Evolutionary conservation across 2,113 vertebrate genomes (phyloP).

Genomic region (Channa argus): DNA sequence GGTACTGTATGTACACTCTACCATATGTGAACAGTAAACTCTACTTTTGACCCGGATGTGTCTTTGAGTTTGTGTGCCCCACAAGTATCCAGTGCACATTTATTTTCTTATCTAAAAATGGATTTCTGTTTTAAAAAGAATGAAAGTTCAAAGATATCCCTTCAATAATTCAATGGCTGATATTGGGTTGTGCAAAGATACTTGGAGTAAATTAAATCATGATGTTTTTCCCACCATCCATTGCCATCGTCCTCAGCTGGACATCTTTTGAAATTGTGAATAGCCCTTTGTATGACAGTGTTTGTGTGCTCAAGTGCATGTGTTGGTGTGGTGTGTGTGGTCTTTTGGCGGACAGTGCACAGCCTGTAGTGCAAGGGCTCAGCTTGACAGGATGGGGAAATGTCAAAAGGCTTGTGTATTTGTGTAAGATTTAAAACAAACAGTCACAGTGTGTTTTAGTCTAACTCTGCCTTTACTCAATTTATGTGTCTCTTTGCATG

Average conservation of each 20-base stretch:
- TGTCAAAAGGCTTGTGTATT: slow-evolving; percentile 53
- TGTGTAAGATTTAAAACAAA: slow-evolving; percentile 18
- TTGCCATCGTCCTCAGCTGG: slow-evolving; percentile 43
- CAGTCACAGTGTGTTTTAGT: slow-evolving; percentile 17
- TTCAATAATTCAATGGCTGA: background rate
- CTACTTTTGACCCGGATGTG: background rate
- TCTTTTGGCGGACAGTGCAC: slow-evolving; percentile 47
- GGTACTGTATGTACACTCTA: slow-evolving; percentile 74
- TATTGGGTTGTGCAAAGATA: slow-evolving; percentile 18
- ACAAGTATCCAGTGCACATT: background rate
- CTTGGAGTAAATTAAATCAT: slow-evolving; percentile 35
- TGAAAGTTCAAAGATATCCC: background rate
- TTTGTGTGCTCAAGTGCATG: slow-evolving; percentile 30
- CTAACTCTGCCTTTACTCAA: background rate
- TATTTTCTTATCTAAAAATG: background rate
- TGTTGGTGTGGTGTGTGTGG: slow-evolving; percentile 53
- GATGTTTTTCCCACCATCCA: slow-evolving; percentile 36
- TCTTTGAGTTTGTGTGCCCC: background rate
- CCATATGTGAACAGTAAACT: background rate
- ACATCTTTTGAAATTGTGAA: slow-evolving; percentile 54
- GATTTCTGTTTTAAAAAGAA: background rate
- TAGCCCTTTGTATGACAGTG: slow-evolving; percentile 40
- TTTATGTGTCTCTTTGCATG: background rate
- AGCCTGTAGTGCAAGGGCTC: slow-evolving; percentile 52
- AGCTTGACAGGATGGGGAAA: slow-evolving; percentile 71